Percentiles rank a stretch among this genome's conserved stretches.
Conservation (phyloP, 92 coral and sea anemone species). For the Phenganax marumi region DNA sequence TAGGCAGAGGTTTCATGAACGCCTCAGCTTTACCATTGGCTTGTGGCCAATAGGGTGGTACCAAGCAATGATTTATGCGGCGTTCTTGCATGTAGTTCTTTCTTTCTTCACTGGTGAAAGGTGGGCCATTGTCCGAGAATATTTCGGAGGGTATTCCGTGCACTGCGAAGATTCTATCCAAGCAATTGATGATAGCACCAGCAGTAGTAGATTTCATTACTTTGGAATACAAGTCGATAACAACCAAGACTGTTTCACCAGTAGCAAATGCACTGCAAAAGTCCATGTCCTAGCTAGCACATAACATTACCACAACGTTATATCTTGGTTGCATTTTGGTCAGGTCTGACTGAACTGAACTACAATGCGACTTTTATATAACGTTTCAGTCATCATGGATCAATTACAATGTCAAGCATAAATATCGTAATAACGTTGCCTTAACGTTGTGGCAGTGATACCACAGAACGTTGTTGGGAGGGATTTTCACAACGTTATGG, state of each 20-base stretch:
- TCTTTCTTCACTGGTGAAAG: neutral
- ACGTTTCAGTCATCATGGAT: neutral
- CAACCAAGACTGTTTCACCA: too few relatives aligned
- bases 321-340: neutral
- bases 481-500: neutral
- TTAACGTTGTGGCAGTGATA: neutral
- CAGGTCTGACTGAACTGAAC: neutral
- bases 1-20: neutral
- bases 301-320: too few relatives aligned
- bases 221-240: too few relatives aligned
- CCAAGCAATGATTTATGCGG: neutral
- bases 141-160: neutral
- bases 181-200: neutral
- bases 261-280: too few relatives aligned
- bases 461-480: neutral
- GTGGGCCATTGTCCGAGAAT: constrained; percentile 1
- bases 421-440: neutral
- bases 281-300: too few relatives aligned
- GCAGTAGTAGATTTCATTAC: too few relatives aligned
- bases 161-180: constrained; percentile 4
- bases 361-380: neutral
- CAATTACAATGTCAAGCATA: neutral
- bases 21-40: too few relatives aligned
- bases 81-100: neutral
- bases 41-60: neutral